Base-by-base conservation (phyloP, 2,888 invertebrate genomes). In the Pseudococcus longispinus region DNA sequence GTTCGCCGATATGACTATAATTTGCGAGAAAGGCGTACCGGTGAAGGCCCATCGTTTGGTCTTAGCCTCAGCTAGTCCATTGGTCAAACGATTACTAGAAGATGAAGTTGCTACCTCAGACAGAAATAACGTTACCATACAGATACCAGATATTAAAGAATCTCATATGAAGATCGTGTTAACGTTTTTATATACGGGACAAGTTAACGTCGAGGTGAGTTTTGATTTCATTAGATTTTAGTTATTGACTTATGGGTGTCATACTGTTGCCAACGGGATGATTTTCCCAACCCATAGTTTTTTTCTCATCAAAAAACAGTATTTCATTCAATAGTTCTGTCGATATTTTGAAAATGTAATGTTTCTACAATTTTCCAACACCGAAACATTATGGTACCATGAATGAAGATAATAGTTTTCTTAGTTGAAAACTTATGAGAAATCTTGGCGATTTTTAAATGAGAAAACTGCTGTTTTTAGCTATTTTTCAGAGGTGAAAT, bases 61-160 rank as follows among this genome's bases (percentile, higher is more conserved):
- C 90, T 94, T 96, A 92, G 96, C 96, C 84, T 95, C 96, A 88
- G 96, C 96, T 89, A 96, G 96, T 92, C 96, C 96, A 84, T 93
- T 96, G 89, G 94, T 96, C 91, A 94, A 95, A 92, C 94, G 91
- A 89, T 92, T 95, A 89, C 92, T 95, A 89, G 94, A 94, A 90
- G 95, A 95, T 90, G 94, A 94, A 90, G 94, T 93, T 90, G 93
- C 94, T 88, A 74, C 80, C 46, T 80, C 42, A 55, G 87, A 85
- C 80, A 77, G 84, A 82, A 84, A 85, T 82, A 94, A 94, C 90
- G 95, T 95, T 88, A 89, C 89, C 85, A 95, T 96, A 88, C 95
- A 96, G 91, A 94, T 96, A 91, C 96, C 96, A 84, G 96, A 89
- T 87, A 88, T 96, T 88, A 94, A 93, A 91, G 95, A 94, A 90